Evolutionary conservation across 2,113 vertebrate species (phyloP).

Genomic region (Noctilio leporinus): DNA sequence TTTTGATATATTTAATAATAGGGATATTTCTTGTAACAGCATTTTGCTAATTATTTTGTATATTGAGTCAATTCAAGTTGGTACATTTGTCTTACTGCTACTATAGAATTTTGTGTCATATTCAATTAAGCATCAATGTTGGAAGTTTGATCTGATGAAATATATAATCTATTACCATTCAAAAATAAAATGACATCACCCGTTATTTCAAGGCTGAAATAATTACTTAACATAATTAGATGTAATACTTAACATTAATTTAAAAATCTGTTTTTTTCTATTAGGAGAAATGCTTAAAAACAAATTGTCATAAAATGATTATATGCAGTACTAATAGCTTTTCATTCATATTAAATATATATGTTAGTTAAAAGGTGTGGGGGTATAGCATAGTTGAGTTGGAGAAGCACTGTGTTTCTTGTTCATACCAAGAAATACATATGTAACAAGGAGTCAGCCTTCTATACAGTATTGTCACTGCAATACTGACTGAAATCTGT

Average conservation of each 20-base stretch:
- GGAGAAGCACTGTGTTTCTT: neutral
- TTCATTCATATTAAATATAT: neutral
- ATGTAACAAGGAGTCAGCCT: neutral
- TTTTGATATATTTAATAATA: neutral
- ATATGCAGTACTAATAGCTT: neutral
- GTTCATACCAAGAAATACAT: neutral
- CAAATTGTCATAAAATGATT: neutral
- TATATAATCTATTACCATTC: neutral
- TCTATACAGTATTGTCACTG: neutral
- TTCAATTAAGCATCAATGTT: neutral
- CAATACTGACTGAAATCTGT: neutral
- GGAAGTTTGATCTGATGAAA: neutral
- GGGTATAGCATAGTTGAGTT: neutral
- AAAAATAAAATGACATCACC: neutral
- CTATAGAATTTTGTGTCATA: neutral
- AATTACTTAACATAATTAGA: neutral
- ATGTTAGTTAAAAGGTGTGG: neutral
- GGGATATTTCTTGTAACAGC: neutral
- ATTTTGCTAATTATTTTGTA: neutral
- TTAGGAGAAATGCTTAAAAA: neutral
- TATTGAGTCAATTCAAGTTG: neutral
- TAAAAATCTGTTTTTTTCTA: neutral
- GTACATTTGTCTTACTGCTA: neutral
- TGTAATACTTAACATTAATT: neutral
- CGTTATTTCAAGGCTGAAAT: neutral